Evolutionary conservation across 2,113 vertebrate species (phyloP).

Genomic region (Oxygymnocypris stewartii): DNA sequence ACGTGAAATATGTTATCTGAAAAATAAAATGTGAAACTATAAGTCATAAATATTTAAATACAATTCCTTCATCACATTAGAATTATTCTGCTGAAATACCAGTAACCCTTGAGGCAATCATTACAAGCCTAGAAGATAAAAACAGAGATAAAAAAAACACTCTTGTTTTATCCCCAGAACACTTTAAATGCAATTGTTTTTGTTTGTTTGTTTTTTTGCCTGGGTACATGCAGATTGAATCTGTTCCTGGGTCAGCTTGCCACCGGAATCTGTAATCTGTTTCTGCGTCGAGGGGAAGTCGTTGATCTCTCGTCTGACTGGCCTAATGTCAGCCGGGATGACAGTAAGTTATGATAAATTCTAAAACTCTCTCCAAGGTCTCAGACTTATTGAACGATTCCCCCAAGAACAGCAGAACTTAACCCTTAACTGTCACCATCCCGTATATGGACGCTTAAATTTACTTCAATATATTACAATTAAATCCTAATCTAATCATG

Average conservation of each 20-base stretch:
- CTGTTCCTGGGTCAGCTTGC: constrained; percentile 47
- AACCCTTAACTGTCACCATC: background rate
- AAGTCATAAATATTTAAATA: constrained; percentile 10
- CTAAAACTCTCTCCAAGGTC: constrained; percentile 8
- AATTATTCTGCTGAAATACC: constrained; percentile 23
- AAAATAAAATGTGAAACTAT: constrained; percentile 22
- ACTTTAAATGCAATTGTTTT: constrained; percentile 37
- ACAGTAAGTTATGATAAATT: constrained; percentile 2
- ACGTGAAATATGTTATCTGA: constrained; percentile 16
- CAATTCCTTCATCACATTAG: constrained; percentile 19
- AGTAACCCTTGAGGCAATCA: constrained; percentile 36
- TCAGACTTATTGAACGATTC: constrained; percentile 9
- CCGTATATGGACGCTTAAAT: no score
- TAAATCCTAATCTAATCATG: no score
- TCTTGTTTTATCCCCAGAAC: constrained; percentile 46
- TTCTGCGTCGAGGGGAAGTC: background rate
- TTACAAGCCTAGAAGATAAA: constrained; percentile 31
- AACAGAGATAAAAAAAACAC: constrained; percentile 11
- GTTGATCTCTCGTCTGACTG: background rate
- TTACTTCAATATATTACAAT: no score
- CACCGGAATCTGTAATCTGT: constrained; percentile 47
- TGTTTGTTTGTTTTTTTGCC: background rate
- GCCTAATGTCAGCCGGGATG: background rate
- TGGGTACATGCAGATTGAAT: constrained; percentile 52
- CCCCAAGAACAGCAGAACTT: background rate